Evolutionary conservation across 2,797 vertebrate genomes (phyloP), one percentile per base, ranked within the genome.

Genomic region (Sciurus carolinensis): DNA sequence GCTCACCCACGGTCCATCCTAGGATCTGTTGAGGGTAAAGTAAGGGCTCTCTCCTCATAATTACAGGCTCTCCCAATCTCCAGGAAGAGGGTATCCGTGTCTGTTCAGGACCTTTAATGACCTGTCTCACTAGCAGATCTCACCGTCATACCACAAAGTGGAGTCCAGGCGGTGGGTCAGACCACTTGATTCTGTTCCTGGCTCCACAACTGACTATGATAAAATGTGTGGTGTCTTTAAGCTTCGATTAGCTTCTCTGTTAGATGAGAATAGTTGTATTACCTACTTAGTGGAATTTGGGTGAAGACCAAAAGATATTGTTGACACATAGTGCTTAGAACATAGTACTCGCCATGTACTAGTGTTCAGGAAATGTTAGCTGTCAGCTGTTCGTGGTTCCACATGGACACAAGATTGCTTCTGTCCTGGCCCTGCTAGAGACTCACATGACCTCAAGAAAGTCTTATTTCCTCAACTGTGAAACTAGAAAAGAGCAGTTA

Each of bases 401-500:
- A 5, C 9, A 54, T 76, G 28, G 12, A 28, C 73, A 64, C 28
- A 72, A 33, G 62, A 87, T 5, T 75, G 13, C 6, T 86, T 86
- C 73, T 80, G 36, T 39, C 26, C 24, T 22, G 9, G 20, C 28
- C 72, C 42, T 79, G 5, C 1, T 33, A 47, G 2, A 85, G 52
- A 76, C 30, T 77, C 82, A 22, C 4, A 15, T 75, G 44, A 57
- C 52, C 71, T 83, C 47, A 72, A 22, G 28, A 83, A 82, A 88
- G 9, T 2, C 4, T 76, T 92, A 86, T 20, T 87, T 89, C 36
- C 33, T 83, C 69, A 75, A n/a, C 44, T 89, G 66, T 75, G 42
- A 82, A 88, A 89, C 9, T 39, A 84, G 47, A 84, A 75, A 42
- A 81, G 13, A 95, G 8, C 7, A 95, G 36, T 47, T 83, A 66